Evolutionary conservation across 1,140 invertebrate genomes (phyloP).

Genomic region (Cydia fagiglandana): DNA sequence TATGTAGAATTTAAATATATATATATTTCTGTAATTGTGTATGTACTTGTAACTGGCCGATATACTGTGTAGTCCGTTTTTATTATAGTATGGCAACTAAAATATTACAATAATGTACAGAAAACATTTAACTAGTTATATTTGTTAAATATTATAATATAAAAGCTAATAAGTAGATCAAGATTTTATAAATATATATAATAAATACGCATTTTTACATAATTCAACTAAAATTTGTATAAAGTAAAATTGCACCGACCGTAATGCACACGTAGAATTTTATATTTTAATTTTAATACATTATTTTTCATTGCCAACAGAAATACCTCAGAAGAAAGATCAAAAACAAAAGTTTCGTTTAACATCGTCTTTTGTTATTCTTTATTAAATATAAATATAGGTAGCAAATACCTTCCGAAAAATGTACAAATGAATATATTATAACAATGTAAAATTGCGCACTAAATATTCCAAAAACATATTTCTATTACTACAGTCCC

Average conservation of each 20-base stretch:
- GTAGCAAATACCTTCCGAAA: not conserved
- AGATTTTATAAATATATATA: conserved; percentile 10
- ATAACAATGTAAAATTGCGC: conserved; percentile 2
- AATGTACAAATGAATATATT: not conserved
- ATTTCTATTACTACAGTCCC: conserved; percentile 1
- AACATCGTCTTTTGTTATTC: too few species aligned
- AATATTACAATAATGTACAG: not conserved
- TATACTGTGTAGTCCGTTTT: conserved; percentile 13
- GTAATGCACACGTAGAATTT: not conserved
- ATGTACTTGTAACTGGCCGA: not conserved
- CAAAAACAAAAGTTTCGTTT: too few species aligned
- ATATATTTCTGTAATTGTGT: not conserved
- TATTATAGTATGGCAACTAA: conserved; percentile 19
- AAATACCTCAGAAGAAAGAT: too few species aligned
- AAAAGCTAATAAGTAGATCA: not conserved
- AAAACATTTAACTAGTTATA: conserved; percentile 4
- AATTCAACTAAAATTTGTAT: not conserved
- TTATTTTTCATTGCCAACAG: too few species aligned
- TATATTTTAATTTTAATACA: not conserved
- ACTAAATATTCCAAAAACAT: not conserved
- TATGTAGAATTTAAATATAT: not conserved
- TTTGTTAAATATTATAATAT: not conserved
- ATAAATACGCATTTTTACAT: not conserved
- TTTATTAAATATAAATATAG: not conserved
- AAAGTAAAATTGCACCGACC: not conserved